Conservation (phyloP, 2,888 invertebrate genomes). For the Caenorhabditis wallacei region DNA sequence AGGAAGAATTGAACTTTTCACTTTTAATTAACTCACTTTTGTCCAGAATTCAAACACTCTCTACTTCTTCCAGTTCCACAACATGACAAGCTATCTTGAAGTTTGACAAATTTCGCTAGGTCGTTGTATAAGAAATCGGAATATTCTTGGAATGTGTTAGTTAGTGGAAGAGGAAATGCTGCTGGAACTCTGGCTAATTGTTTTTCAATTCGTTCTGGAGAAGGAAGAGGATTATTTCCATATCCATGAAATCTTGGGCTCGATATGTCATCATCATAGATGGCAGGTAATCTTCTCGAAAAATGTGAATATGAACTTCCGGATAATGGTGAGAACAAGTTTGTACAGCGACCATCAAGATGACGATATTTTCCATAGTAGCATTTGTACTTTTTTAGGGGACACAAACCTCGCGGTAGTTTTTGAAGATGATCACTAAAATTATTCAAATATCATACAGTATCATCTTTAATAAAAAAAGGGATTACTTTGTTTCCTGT, state of each 20-base stretch:
- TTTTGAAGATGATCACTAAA: slow-evolving; percentile 12
- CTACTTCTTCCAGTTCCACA: slow-evolving; percentile 30
- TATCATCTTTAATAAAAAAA: neutral
- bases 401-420: slow-evolving; percentile 46
- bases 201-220: slow-evolving; percentile 25
- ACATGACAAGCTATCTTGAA: slow-evolving; percentile 46
- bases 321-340: slow-evolving; percentile 41
- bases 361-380: slow-evolving; percentile 44
- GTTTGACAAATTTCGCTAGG: slow-evolving; percentile 34
- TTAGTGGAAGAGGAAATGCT: slow-evolving; percentile 13
- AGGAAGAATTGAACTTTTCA: neutral
- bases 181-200: slow-evolving; percentile 14
- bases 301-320: slow-evolving; percentile 47
- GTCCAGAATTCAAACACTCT: slow-evolving; percentile 49
- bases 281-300: slow-evolving; percentile 46
- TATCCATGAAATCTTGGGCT: slow-evolving; percentile 24
- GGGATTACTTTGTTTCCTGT: slow-evolving; percentile 2
- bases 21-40: slow-evolving; percentile 35
- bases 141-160: slow-evolving; percentile 48
- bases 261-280: slow-evolving; percentile 58
- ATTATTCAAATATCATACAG: neutral
- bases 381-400: slow-evolving; percentile 54
- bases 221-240: slow-evolving; percentile 29
- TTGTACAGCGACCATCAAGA: slow-evolving; percentile 54
- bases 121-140: slow-evolving; percentile 53